Conservation (phyloP, 2,797 vertebrate species). For the Mus spretus region DNA sequence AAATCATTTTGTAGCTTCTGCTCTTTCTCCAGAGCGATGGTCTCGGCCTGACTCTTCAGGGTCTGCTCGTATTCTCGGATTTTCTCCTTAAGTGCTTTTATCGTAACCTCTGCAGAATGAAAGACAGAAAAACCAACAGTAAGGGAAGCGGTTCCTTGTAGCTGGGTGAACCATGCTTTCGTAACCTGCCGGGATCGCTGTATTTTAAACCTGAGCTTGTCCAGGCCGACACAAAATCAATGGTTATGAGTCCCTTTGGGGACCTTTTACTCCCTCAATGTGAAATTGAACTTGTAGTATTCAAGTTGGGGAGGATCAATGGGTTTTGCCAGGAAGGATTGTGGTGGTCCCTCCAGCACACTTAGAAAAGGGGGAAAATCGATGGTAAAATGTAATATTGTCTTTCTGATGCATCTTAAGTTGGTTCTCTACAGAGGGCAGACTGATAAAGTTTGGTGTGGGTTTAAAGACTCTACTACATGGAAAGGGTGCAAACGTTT, state of each 20-base stretch:
- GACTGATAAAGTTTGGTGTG: conserved; percentile 90
- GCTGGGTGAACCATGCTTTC: conserved; percentile 83
- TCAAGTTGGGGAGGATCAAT: conserved; percentile 97
- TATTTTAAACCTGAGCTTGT: conserved; percentile 96
- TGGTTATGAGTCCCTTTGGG: conserved; percentile 96
- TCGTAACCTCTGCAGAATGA: conserved; percentile 95
- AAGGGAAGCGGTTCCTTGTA: conserved; percentile 82
- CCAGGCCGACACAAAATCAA: conserved; percentile 98
- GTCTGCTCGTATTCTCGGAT: conserved; percentile 99
- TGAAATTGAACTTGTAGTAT: conserved; percentile 99
- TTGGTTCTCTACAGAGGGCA: conserved; percentile 90
- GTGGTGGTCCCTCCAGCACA: conserved; percentile 84
- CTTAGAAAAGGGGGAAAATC: conserved; percentile 86
- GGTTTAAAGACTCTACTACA: conserved; percentile 84
- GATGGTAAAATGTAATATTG: conserved; percentile 93
- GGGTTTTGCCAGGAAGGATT: conserved; percentile 91
- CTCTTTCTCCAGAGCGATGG: conserved; percentile 97
- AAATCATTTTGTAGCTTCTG: conserved; percentile 98
- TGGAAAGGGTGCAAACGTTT: conserved; percentile 69
- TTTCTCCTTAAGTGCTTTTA: conserved; percentile 99
- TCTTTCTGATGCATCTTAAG: conserved; percentile 93
- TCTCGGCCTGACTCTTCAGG: conserved; percentile 97
- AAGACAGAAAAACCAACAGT: conserved; percentile 73
- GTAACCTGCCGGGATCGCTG: conserved; percentile 85
- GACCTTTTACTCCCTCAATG: conserved; percentile 98